Conservation (phyloP, 2,888 invertebrate genomes). For the Oeneis ivallda region DNA sequence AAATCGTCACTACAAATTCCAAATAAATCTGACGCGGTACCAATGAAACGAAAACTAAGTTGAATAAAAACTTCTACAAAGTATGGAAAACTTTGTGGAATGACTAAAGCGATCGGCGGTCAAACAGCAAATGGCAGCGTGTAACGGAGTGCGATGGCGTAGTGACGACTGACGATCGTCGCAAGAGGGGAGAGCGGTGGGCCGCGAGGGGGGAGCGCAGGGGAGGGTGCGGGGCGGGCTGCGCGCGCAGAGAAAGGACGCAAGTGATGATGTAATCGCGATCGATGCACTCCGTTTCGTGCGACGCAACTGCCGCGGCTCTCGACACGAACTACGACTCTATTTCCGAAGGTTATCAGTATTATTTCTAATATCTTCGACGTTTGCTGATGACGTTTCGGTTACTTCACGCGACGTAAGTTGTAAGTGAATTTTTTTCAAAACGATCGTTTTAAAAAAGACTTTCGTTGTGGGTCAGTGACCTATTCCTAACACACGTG, state of each 20-base stretch:
- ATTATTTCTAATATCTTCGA: constrained; percentile 34
- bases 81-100: constrained; percentile 46
- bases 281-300: constrained; percentile 71
- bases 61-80: constrained; percentile 55
- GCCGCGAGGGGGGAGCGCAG: constrained; percentile 39
- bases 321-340: constrained; percentile 36
- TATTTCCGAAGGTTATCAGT: constrained; percentile 36
- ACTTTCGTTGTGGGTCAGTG: constrained; percentile 55
- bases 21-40: constrained; percentile 37
- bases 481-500: constrained; percentile 59
- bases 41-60: constrained; percentile 48
- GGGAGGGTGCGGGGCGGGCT: constrained; percentile 55
- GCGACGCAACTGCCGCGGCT: constrained; percentile 54
- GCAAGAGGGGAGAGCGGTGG: constrained; percentile 56
- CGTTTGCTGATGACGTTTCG: constrained; percentile 34
- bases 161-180: constrained; percentile 57
- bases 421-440: constrained; percentile 23
- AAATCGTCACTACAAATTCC: constrained; percentile 25
- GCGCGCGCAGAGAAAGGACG: constrained; percentile 80
- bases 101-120: constrained; percentile 62
- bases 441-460: constrained; percentile 24
- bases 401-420: constrained; percentile 24
- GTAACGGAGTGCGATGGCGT: constrained; percentile 56
- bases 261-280: constrained; percentile 79
- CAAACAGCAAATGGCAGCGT: constrained; percentile 74